phyloP scores from a whole-genome alignment of 2,113 vertebrate species.

The Blennius ocellaris region DNA sequence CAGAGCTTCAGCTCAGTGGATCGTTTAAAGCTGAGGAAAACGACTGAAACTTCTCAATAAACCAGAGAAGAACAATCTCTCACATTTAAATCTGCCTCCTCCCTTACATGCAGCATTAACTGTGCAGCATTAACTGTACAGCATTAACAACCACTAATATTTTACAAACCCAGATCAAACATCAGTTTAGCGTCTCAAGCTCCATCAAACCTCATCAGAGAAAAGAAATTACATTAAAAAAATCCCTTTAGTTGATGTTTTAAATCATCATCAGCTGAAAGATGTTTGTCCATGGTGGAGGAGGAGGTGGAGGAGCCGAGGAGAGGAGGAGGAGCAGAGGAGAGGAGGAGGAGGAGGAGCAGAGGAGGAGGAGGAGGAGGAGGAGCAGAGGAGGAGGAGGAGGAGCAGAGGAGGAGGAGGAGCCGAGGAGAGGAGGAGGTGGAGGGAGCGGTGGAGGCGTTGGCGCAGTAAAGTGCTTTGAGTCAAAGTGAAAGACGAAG shows the following conservation, averaged over 20 bases:
- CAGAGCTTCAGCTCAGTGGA: background rate
- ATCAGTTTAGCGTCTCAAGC: slow-evolving; percentile 48
- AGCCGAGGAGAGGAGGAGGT: too few relatives aligned
- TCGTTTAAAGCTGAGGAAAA: slow-evolving; percentile 4
- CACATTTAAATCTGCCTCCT: slow-evolving; percentile 17
- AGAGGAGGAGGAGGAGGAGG: slow-evolving; percentile 18
- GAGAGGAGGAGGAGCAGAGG: too few relatives aligned
- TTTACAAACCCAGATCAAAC: slow-evolving; percentile 43
- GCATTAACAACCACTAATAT: slow-evolving; percentile 34
- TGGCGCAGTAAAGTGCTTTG: slow-evolving; percentile 70
- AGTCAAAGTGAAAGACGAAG: slow-evolving; percentile 60
- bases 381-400: too few relatives aligned
- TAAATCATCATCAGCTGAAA: too few relatives aligned
- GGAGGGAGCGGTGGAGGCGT: slow-evolving; percentile 39
- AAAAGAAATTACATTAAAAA: background rate
- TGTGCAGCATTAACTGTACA: slow-evolving; percentile 29
- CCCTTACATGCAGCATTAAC: slow-evolving; percentile 22
- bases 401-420: too few relatives aligned
- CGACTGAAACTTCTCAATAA: slow-evolving; percentile 8
- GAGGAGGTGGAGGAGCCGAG: too few relatives aligned
- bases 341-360: background rate
- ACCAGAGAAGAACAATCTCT: slow-evolving; percentile 27
- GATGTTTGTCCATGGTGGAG: too few relatives aligned
- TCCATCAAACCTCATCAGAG: slow-evolving; percentile 63
- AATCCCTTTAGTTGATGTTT: background rate